These are phyloP conservation scores for Bombyx mori DNA, from an alignment of 1,140 invertebrate genomes.

Conservation along the genomic window DNA sequence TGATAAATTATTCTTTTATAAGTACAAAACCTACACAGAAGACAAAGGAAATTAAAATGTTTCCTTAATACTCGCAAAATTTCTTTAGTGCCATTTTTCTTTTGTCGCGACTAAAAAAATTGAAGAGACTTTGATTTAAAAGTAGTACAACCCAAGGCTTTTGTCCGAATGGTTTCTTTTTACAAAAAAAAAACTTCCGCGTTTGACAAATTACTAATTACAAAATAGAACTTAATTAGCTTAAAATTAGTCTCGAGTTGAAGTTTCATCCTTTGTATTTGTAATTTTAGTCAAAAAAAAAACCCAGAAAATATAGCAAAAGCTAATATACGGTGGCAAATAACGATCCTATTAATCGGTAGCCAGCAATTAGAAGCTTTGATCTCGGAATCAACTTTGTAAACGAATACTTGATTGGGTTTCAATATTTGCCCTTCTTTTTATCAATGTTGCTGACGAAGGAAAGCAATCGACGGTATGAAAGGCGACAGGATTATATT, in stretches of 20 bases:
- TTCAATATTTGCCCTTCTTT: conserved; percentile 3
- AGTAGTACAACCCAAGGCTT: too few relatives aligned
- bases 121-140: not conserved
- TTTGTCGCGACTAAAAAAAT: not conserved
- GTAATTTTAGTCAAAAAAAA: too few relatives aligned
- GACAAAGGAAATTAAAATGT: conserved; percentile 1
- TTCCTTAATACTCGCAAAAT: not conserved
- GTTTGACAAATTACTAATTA: too few relatives aligned
- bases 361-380: too few relatives aligned
- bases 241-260: too few relatives aligned
- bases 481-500: conserved; percentile 15
- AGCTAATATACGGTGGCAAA: too few relatives aligned
- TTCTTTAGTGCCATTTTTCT: conserved; percentile 4
- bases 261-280: too few relatives aligned
- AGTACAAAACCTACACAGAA: conserved; percentile 1
- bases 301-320: too few relatives aligned
- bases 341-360: too few relatives aligned
- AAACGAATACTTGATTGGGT: not conserved
- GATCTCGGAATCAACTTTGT: not conserved
- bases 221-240: too few relatives aligned
- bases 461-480: conserved; percentile 12
- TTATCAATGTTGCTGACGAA: conserved; percentile 6
- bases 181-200: too few relatives aligned
- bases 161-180: too few relatives aligned
- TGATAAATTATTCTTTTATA: conserved; percentile 8